Evolutionary conservation across 2,797 vertebrate genomes (phyloP), one percentile per base, ranked within the genome.

Genomic region (Corythornis leucogaster): DNA sequence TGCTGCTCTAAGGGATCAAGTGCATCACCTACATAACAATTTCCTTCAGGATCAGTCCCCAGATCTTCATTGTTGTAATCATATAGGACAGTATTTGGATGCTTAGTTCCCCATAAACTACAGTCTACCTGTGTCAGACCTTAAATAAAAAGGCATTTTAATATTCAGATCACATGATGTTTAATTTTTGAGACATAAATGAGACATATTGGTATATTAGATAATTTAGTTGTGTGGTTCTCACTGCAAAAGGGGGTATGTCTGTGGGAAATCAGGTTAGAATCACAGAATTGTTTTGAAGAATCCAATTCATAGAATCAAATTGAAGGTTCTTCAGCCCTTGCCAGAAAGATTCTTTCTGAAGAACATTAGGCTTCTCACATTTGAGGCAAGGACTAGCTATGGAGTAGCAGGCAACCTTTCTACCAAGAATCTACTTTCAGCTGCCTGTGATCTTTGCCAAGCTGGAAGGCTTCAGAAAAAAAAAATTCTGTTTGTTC

Each of bases 401-500:
- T 70, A 50, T 24, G 16, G 12, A 24, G n/a, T 66, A 73, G 33
- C 17, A 69, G 53, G 25, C 9, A 85, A 76, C 35, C n/a, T 85
- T 89, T 69, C 17, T 30, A 79, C 20, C 35, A 68, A 82, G 46
- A 69, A 87, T 76, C 21, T 85, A 12, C 87, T 87, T 94, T 93
- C 69, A 80, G 21, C 50, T 88, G n/a, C 67, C 67, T 64, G 20
- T 68, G 78, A 59, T 91, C 55, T 71, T 84, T 91, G 63, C 61
- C 83, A 84, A 82, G 30, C 38, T 91, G 75, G 57, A 94, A 88
- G 38, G n/a, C 66, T 85, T 86, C 19, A 26, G 77, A 90, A 40
- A 40, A 14, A 40, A 96, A 89, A 95, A 79, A 24, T 30, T 86
- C 81, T 74, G 13, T 90, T 94, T 88, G 48, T 61, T 96, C 93